Percentiles rank a stretch among this genome's conserved stretches.
Evolutionary conservation across 2,888 invertebrate species (phyloP).

Genomic region (Ferdinandea cuprea): DNA sequence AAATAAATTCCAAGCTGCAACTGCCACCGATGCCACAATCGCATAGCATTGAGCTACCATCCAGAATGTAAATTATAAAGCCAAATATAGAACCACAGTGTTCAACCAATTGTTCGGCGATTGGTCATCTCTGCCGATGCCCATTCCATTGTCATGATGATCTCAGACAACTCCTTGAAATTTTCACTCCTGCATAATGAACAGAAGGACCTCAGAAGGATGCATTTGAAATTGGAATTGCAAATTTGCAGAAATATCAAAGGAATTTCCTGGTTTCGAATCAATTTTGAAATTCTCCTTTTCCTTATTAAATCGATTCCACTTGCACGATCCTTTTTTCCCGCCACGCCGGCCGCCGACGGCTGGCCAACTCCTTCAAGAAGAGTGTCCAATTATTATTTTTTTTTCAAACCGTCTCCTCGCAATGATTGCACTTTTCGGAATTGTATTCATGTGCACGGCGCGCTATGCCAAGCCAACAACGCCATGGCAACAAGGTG

Average conservation of each 20-base stretch:
- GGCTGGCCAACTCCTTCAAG: not conserved
- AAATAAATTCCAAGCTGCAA: slow-evolving; percentile 44
- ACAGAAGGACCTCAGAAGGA: slow-evolving; percentile 61
- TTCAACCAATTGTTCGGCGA: slow-evolving; percentile 34
- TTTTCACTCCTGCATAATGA: slow-evolving; percentile 53
- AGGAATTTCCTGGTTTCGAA: slow-evolving; percentile 47
- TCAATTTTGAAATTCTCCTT: slow-evolving; percentile 50
- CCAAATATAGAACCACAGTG: not conserved
- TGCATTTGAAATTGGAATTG: slow-evolving; percentile 70
- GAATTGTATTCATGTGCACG: slow-evolving; percentile 3
- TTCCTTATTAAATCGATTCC: slow-evolving; percentile 57
- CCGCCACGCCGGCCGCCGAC: not conserved
- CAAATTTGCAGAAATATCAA: slow-evolving; percentile 62
- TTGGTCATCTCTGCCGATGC: slow-evolving; percentile 13
- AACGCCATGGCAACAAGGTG: slow-evolving; percentile 59
- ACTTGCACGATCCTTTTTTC: slow-evolving; percentile 36
- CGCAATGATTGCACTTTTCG: slow-evolving; percentile 51
- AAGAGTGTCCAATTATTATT: slow-evolving; percentile 63
- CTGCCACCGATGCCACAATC: slow-evolving; percentile 25
- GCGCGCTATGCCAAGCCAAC: not conserved
- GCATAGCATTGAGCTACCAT: not conserved
- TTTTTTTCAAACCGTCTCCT: slow-evolving; percentile 46
- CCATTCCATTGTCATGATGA: slow-evolving; percentile 47
- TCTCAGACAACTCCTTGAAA: slow-evolving; percentile 35
- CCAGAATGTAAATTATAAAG: slow-evolving; percentile 34